Base-by-base conservation (phyloP, 1,140 invertebrate genomes). In the Aethina tumida region DNA sequence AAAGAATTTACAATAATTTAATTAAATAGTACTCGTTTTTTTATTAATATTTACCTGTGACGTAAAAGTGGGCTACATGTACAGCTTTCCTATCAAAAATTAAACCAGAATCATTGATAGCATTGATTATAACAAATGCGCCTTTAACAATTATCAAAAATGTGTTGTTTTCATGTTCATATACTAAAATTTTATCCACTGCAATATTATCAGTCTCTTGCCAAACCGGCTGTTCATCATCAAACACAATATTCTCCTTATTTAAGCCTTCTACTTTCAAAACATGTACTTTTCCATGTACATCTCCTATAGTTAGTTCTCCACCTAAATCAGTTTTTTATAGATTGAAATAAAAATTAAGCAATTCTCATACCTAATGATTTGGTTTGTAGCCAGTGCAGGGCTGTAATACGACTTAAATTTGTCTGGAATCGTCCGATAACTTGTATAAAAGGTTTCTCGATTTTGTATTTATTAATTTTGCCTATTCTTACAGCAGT, bases 401-500 rank as follows among this genome's bases (percentile, higher is more conserved):
- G 22, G 12, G 33, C 9, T 9, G 36, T 38, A 18, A 53, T 47
- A 18, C 43, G 24, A 34, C 24, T 21, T 13, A 52, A 17, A 20
- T 34, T 37, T 6, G 47, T 34, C 13, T 19, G 28, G 35, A 36
- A 43, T 35, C 35, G 35, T 3, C 43, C 37, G 12, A 49, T 26
- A 35, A 47, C 53, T 4, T 33, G 20, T 25, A 8, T 14, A 33
- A 36, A 25, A 15, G 18, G 18, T 2, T 30, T 19, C n/a, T 33
- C 30, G n/a, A n/a, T 14, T 25, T 21, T 8, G 35, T 38, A 35
- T 35, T 10, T 7, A 28, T 26, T 5, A 22, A 22, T 9, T 28
- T 13, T 33, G 17, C 5, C 31, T 21, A 56, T 41, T 35, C 31
- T 52, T 49, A 48, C 53, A 32, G 43, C 31, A 22, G 48, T 53